A percentile compares a stretch with the other conserved stretches of the same genome.
Conservation (phyloP, 2,888 invertebrate species). For the Nebria salina region DNA sequence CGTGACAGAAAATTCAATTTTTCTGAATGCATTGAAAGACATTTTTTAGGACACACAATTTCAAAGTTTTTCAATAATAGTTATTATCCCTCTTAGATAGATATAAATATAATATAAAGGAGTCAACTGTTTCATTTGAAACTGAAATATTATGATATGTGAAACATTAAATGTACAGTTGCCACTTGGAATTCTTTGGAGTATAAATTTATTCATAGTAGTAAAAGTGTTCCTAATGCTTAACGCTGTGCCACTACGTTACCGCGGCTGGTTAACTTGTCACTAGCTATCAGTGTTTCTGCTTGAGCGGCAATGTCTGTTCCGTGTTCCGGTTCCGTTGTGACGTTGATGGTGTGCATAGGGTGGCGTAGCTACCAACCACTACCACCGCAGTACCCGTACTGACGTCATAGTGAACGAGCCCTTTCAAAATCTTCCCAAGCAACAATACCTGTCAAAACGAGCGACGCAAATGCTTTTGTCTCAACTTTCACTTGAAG, state of each 20-base stretch:
- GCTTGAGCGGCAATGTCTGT: constrained; percentile 35
- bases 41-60: no score
- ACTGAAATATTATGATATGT: not conserved
- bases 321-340: constrained; percentile 34
- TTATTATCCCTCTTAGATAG: no score
- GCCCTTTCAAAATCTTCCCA: constrained; percentile 4
- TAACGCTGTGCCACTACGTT: constrained; percentile 11
- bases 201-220: constrained; percentile 38
- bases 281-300: constrained; percentile 46
- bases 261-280: constrained; percentile 33
- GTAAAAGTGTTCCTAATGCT: constrained; percentile 24
- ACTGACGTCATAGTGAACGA: not conserved
- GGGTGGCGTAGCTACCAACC: not conserved
- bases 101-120: not conserved
- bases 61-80: no score
- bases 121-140: not conserved
- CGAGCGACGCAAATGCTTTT: constrained; percentile 36
- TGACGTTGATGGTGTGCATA: constrained; percentile 22
- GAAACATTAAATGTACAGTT: not conserved
- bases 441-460: constrained; percentile 43
- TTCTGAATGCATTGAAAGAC: not conserved
- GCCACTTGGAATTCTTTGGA: not conserved
- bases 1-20: no score
- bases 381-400: not conserved
- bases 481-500: constrained; percentile 39